phyloP scores from a whole-genome alignment of 2,888 invertebrate genomes.

The Tethea ocularis region DNA sequence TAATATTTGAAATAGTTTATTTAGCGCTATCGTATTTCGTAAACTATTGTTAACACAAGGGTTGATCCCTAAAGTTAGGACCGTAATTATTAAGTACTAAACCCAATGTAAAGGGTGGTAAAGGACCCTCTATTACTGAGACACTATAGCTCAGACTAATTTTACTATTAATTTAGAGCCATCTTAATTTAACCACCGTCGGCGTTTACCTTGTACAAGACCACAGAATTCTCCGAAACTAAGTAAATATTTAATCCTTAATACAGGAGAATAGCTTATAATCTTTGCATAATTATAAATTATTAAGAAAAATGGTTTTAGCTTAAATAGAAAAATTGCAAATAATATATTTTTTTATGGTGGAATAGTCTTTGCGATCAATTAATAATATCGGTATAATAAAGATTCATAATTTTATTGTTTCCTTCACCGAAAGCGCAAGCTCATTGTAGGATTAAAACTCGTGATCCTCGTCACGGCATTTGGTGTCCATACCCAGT shows the following conservation, averaged over 20 bases:
- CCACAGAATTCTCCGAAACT: constrained; percentile 2
- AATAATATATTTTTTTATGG: too few relatives aligned
- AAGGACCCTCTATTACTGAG: constrained; percentile 40
- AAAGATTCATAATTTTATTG: too few relatives aligned
- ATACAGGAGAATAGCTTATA: neutral
- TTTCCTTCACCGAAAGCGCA: too few relatives aligned
- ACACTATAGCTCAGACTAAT: constrained; percentile 47
- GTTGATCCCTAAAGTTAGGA: constrained; percentile 35
- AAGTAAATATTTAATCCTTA: constrained; percentile 2
- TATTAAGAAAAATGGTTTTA: neutral
- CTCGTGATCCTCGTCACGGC: too few relatives aligned
- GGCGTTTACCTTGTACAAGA: constrained; percentile 3
- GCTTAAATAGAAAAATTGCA: too few relatives aligned
- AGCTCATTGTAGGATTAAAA: too few relatives aligned
- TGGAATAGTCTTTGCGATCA: too few relatives aligned
- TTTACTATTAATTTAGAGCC: constrained; percentile 45
- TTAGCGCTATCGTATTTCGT: constrained; percentile 10
- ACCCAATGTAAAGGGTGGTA: constrained; percentile 48
- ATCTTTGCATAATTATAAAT: constrained; percentile 1
- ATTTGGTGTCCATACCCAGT: too few relatives aligned
- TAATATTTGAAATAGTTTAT: neutral
- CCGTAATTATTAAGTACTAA: constrained; percentile 54
- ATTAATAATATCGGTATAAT: too few relatives aligned
- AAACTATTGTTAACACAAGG: constrained; percentile 31
- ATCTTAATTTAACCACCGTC: constrained; percentile 20